Percentiles rank a stretch among this genome's conserved stretches.
Evolutionary conservation across 2,113 vertebrate genomes (phyloP).

Genomic region (Pygathrix nemaeus): DNA sequence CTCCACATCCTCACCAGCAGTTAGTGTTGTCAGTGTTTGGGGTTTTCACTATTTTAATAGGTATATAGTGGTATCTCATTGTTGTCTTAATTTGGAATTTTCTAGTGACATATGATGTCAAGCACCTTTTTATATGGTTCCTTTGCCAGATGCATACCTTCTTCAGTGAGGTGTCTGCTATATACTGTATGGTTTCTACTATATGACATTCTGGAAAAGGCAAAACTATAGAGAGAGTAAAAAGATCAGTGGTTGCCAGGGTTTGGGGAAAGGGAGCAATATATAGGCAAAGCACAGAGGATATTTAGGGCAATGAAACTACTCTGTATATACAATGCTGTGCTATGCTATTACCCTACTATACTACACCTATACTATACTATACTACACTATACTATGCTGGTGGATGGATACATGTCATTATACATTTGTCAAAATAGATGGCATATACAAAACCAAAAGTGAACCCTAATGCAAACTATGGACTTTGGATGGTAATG

Average conservation of each 20-base stretch:
- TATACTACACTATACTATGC: too few species aligned
- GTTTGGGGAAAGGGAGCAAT: background rate
- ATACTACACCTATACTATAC: too few species aligned
- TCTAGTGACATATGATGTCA: background rate
- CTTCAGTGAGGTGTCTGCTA: background rate
- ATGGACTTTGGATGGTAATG: background rate
- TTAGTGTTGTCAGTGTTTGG: background rate
- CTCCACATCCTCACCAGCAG: background rate
- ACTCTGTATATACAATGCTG: background rate
- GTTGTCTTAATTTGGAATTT: background rate
- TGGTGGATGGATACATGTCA: background rate
- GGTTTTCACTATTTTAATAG: background rate
- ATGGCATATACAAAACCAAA: background rate
- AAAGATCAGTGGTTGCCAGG: background rate
- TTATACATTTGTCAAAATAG: background rate
- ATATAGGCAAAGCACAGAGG: background rate
- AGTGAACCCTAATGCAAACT: background rate
- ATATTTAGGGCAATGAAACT: background rate
- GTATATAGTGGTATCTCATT: background rate
- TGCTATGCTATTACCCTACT: too few species aligned
- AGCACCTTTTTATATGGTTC: background rate
- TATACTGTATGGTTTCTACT: background rate
- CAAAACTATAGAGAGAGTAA: background rate
- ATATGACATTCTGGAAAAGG: background rate
- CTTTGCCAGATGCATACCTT: background rate